Base-by-base conservation (phyloP, 1,140 invertebrate species). In the Aphelenchoides avenae region DNA sequence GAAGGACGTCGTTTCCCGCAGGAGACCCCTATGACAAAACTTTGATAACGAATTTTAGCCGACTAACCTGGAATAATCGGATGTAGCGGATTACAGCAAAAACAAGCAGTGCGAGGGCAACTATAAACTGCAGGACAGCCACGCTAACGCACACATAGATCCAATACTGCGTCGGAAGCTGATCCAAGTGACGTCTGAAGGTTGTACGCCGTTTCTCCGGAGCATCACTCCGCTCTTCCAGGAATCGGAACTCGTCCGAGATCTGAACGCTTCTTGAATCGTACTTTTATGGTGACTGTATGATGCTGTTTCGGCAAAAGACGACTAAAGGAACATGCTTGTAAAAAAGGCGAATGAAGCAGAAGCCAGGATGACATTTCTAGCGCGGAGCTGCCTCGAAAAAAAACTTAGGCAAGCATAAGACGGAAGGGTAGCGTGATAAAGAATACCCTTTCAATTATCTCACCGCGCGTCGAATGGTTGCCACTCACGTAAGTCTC, bases 41-140 rank as follows among this genome's bases (percentile, higher is more conserved):
- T 15, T 7, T 41, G 39, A 30, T 26, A 11, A 46, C 18, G 11
- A 13, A 36, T 36, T 36, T 18, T 18, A 3, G 13, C 15, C 15
- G n/a, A 3, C 15, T 4, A 40, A 51, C 48, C 48, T 51, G 20
- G 15, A 51, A 42, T 5, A 3, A n/a, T 33, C 20, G 48, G 22
- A 11, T 37, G 41, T 51, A 51, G n/a, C 48, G 48, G 18, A 29
- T 43, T 13, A 51, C 51, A 5, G 30, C 41, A 51, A 51, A 51
- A 4, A 46, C 31, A 3, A 51, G 26, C n/a, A 51, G n/a, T 5
- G 31, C 48, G 7, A 51, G 31, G 5, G 31, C 15, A 33, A 51
- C 48, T 5, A 51, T 13, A 5, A 51, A n/a, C 41, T 51, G 48
- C n/a, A 51, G n/a, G 51, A 51, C 51, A n/a, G 20, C 30, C 40